A percentile compares a stretch with the other conserved stretches of the same genome.
Conservation (phyloP, 2,113 vertebrate genomes). For the Xiphophorus maculatus region DNA sequence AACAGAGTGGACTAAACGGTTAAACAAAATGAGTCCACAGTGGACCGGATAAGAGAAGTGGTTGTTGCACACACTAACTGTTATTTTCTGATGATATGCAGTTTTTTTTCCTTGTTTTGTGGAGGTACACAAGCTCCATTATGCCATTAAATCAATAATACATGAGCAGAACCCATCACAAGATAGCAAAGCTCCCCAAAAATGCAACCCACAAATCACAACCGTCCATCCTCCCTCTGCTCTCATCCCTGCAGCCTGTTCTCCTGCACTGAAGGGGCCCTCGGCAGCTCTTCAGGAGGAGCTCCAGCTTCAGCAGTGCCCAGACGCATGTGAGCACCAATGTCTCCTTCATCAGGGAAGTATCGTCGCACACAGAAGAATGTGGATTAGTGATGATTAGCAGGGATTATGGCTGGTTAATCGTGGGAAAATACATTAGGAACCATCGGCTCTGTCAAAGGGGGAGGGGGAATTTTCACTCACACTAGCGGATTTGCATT, state of each 20-base stretch:
- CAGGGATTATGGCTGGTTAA: slow-evolving; percentile 85
- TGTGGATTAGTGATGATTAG: slow-evolving; percentile 87
- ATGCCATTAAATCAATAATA: slow-evolving; percentile 67
- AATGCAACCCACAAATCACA: slow-evolving; percentile 52
- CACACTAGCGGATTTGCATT: slow-evolving; percentile 84
- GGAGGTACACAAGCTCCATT: slow-evolving; percentile 67
- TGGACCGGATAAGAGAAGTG: slow-evolving; percentile 24
- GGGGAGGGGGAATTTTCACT: slow-evolving; percentile 70
- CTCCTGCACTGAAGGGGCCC: slow-evolving; percentile 48
- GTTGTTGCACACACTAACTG: slow-evolving; percentile 55
- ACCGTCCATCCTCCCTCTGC: slow-evolving; percentile 31
- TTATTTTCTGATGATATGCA: slow-evolving; percentile 64
- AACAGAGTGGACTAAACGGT: slow-evolving; percentile 7
- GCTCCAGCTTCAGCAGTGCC: slow-evolving; percentile 47
- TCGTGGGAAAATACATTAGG: slow-evolving; percentile 85
- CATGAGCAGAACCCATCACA: slow-evolving; percentile 68
- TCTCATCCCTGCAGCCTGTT: slow-evolving; percentile 32
- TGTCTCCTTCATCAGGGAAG: slow-evolving; percentile 76
- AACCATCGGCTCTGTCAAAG: slow-evolving; percentile 70
- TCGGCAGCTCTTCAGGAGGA: slow-evolving; percentile 38
- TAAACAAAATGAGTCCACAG: slow-evolving; percentile 31
- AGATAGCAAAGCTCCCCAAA: slow-evolving; percentile 60
- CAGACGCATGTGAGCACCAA: slow-evolving; percentile 35
- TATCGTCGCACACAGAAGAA: slow-evolving; percentile 79
- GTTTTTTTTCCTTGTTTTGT: slow-evolving; percentile 57